phyloP scores from a whole-genome alignment of 1,140 invertebrate genomes.

The Drosophila arawakana region DNA sequence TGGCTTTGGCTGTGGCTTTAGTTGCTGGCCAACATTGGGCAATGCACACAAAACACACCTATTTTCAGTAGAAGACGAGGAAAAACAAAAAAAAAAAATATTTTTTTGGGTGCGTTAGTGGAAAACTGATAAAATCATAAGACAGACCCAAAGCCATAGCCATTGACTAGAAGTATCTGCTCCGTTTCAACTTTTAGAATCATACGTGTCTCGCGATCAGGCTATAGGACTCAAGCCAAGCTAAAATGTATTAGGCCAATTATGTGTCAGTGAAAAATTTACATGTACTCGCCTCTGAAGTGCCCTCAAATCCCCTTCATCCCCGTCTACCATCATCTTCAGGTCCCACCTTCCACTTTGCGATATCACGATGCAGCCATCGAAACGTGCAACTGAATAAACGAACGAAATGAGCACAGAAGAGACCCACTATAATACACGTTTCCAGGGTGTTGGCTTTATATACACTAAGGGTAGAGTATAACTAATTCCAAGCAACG shows the following conservation, averaged over 20 bases:
- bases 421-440: constrained; percentile 6
- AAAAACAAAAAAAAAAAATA: constrained; percentile 8
- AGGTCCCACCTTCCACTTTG: constrained; percentile 22
- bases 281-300: constrained; percentile 65
- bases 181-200: background rate
- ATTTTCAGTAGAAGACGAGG: constrained; percentile 59
- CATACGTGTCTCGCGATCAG: constrained; percentile 58
- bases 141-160: constrained; percentile 1
- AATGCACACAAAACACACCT: constrained; percentile 53
- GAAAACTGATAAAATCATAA: constrained; percentile 78
- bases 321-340: background rate
- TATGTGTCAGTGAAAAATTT: constrained; percentile 68
- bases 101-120: constrained; percentile 73
- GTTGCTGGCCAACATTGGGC: constrained; percentile 53
- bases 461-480: background rate
- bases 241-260: constrained; percentile 78
- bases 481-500: background rate
- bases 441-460: constrained; percentile 17
- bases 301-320: constrained; percentile 35
- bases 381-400: constrained; percentile 73
- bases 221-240: constrained; percentile 49
- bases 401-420: constrained; percentile 28
- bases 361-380: constrained; percentile 64
- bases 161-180: constrained; percentile 37
- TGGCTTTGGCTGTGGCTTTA: background rate